A percentile compares a stretch with the other conserved stretches of the same genome.
Evolutionary conservation across 2,113 vertebrate species (phyloP).

Genomic region (Tamias sibiricus): DNA sequence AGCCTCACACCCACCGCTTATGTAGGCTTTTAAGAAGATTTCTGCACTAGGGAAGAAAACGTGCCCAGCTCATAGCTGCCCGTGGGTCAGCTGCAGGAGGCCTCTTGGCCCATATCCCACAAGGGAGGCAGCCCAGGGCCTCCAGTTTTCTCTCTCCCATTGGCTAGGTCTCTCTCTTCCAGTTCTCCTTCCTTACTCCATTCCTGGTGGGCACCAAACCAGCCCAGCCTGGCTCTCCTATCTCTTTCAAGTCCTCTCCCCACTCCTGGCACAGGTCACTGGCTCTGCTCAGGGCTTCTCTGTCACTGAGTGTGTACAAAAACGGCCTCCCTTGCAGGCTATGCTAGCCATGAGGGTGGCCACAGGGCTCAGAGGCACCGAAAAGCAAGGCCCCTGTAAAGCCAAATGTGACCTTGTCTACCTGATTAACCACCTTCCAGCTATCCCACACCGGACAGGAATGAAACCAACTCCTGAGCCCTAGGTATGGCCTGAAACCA

Average conservation of each 20-base stretch:
- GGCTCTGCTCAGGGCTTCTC: background rate
- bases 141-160: background rate
- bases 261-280: rapidly evolving
- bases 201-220: background rate
- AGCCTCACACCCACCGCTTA: background rate
- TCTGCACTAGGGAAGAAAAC: background rate
- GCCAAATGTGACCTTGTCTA: background rate
- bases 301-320: background rate
- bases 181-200: background rate
- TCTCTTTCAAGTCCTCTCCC: background rate
- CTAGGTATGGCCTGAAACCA: background rate
- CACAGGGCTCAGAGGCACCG: too few species aligned
- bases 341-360: too few species aligned
- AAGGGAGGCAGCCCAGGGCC: too few species aligned
- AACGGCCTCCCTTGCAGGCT: background rate
- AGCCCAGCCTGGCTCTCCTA: background rate
- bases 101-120: background rate
- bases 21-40: background rate
- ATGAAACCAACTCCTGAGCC: background rate
- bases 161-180: too few species aligned
- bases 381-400: background rate
- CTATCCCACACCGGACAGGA: background rate
- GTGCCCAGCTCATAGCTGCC: background rate
- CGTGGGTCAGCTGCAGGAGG: background rate
- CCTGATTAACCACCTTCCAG: background rate